Conservation (phyloP, 2,113 vertebrate species). For the Macquaria australasica region DNA sequence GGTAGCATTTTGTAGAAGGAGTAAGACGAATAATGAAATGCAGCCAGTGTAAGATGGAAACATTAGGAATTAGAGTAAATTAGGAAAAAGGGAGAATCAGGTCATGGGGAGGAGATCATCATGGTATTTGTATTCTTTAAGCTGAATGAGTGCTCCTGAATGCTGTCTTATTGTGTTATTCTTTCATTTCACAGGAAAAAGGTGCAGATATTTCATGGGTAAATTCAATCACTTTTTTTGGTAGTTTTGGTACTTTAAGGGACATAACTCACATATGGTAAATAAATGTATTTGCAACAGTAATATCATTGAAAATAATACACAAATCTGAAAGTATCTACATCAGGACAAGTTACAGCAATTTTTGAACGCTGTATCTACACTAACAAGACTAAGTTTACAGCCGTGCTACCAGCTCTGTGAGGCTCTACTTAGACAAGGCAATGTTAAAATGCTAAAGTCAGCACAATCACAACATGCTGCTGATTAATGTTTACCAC, state of each 20-base stretch:
- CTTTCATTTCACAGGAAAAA: slow-evolving; percentile 18
- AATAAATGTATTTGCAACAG: background rate
- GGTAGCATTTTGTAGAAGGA: slow-evolving; percentile 42
- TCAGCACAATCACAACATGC: background rate
- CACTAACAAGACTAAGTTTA: background rate
- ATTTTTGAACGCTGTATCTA: background rate
- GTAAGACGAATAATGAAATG: slow-evolving; percentile 44
- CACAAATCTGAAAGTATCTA: background rate
- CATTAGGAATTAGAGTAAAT: slow-evolving; percentile 16
- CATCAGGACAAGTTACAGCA: background rate
- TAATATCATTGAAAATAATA: background rate
- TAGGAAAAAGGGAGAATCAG: slow-evolving; percentile 16
- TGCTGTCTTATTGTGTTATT: slow-evolving; percentile 18
- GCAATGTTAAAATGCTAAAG: background rate
- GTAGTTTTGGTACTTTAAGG: slow-evolving; percentile 11
- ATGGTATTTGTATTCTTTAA: slow-evolving; percentile 38
- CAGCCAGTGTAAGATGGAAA: slow-evolving; percentile 16
- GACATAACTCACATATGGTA: slow-evolving; percentile 34
- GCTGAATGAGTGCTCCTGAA: slow-evolving; percentile 22
- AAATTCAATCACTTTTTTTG: background rate
- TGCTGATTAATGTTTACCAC: background rate
- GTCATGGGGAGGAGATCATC: slow-evolving; percentile 24
- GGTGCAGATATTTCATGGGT: slow-evolving; percentile 25
- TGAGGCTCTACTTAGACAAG: background rate
- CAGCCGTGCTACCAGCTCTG: background rate